Evolutionary conservation across 2,113 vertebrate species (phyloP).

Genomic region (Heterochromis multidens): DNA sequence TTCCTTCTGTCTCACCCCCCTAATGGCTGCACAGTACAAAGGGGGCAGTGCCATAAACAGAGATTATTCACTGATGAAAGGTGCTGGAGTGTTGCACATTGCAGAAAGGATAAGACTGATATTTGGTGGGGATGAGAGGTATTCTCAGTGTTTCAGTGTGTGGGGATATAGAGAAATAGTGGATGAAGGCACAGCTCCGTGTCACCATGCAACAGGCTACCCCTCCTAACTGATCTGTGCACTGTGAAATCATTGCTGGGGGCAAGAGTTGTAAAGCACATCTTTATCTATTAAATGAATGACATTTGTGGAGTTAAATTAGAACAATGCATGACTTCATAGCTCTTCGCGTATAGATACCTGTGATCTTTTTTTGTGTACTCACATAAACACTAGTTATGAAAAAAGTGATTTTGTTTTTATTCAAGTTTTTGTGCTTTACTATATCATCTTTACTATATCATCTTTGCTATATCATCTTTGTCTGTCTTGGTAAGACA

Average conservation of each 20-base stretch:
- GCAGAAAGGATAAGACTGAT: constrained; percentile 55
- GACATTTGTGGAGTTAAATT: not conserved
- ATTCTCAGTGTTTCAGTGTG: constrained; percentile 38
- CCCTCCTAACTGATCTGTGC: not conserved
- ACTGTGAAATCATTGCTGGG: not conserved
- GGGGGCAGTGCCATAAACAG: constrained; percentile 64
- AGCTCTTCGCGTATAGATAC: not conserved
- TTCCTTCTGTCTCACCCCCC: constrained; percentile 59
- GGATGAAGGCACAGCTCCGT: not conserved
- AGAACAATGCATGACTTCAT: not conserved
- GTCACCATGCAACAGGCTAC: constrained; percentile 53
- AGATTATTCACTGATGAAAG: constrained; percentile 57
- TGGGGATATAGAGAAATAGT: not conserved
- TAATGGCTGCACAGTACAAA: constrained; percentile 62
- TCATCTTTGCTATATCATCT: not conserved
- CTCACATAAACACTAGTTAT: not conserved
- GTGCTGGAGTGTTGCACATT: constrained; percentile 52
- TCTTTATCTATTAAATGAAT: constrained; percentile 6
- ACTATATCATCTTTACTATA: not conserved
- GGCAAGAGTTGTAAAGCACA: not conserved
- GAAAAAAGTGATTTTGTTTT: not conserved
- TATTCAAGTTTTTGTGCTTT: not conserved
- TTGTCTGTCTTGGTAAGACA: not conserved
- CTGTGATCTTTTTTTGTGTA: not conserved
- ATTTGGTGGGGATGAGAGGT: constrained; percentile 41